These are phyloP conservation scores for Eremophila alpestris DNA, from an alignment of 2,797 vertebrate species.

Conservation along the genomic window DNA sequence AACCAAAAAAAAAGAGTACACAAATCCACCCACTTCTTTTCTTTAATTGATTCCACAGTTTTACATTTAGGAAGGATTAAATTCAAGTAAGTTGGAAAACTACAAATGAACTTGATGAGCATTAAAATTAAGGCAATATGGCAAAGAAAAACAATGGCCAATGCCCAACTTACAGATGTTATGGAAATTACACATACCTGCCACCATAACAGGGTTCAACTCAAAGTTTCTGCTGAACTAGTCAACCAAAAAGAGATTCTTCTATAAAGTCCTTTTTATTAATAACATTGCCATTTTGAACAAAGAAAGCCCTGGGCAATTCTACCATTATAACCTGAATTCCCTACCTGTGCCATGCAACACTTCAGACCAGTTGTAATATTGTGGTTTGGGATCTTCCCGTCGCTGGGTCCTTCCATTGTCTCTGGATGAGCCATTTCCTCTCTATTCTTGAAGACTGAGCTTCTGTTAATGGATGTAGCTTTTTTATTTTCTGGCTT, in stretches of 20 bases:
- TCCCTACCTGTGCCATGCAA: accelerated
- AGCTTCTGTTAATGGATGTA: background rate
- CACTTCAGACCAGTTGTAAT: background rate
- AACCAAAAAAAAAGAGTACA: background rate
- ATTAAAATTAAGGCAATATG: background rate
- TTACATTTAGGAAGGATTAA: background rate
- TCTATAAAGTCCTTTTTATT: background rate
- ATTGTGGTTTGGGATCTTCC: background rate
- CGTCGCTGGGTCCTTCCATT: background rate
- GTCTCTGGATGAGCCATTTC: background rate
- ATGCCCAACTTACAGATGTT: background rate
- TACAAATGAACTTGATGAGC: background rate
- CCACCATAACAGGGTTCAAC: background rate
- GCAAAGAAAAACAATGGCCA: background rate
- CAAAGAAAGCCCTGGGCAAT: background rate
- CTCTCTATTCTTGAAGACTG: background rate
- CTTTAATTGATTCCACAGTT: background rate
- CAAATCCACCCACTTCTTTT: background rate
- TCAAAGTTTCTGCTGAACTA: background rate
- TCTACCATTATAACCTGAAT: background rate
- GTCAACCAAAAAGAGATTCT: background rate
- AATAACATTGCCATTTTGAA: background rate
- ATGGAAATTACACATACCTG: background rate
- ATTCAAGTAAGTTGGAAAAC: background rate
- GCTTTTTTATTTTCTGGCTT: background rate